Base-by-base conservation (phyloP, 2,888 invertebrate species). In the Mongoloraphidia duomilia region DNA sequence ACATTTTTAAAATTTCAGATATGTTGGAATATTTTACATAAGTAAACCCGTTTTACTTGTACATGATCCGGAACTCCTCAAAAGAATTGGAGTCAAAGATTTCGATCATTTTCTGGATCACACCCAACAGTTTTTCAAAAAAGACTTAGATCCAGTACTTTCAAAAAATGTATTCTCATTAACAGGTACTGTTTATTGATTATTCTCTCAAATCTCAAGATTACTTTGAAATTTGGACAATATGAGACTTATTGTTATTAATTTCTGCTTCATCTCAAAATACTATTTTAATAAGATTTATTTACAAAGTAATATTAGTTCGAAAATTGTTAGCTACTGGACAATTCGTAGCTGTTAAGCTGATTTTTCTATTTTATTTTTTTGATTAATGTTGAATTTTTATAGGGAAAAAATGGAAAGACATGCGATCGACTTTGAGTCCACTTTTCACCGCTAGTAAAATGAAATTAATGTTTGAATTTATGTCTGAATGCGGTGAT, bases 31-130 rank as follows among this genome's bases (percentile, higher is more conserved):
- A 26, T 26, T 5, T 26, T 26, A 5, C 26, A 3, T 26, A 6
- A 26, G 6, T 2, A 54, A 50, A 2, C 64, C 65, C 1, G 33
- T 50, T 0, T 12, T 64, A 8, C 2, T 67, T 8, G 9, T 67
- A 0, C 56, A 57, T 6, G 65, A 65, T 50, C 60, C 63, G 0
- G 61, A 66, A 3, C 41, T 66, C n/a, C 60, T 67, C 12, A 64
- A 60, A 45, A 55, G 59, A 6, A 46, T 65, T 9, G 54, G 53
- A 3, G 53, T 59, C n/a, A 59, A 59, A 48, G 53, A 57, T 42
- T 60, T 60, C 45, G 59, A 59, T 34, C 50, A 53, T 45, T 61
- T 63, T 51, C 45, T 54, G 12, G 59, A 64, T 49, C 63, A 60
- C 49, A 41, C 41, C 11, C 51, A 53, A 12, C 43, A 45, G 5